These are phyloP conservation scores for Silurus meridionalis DNA, from an alignment of 2,113 vertebrate species.

Conservation along the genomic window DNA sequence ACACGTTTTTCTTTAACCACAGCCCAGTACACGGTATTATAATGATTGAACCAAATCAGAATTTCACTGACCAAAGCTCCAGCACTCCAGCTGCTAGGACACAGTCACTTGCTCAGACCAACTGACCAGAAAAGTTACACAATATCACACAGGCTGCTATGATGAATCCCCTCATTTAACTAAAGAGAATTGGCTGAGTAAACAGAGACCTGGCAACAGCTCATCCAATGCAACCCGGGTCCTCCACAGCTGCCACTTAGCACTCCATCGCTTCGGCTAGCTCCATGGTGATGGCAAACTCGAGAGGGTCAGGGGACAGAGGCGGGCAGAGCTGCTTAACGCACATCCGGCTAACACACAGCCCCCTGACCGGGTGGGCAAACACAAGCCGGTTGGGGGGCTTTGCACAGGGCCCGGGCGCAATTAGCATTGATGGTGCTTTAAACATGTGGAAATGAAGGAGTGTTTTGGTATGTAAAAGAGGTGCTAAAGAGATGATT, in stretches of 20 bases:
- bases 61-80: conserved; percentile 15
- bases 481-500: conserved; percentile 65
- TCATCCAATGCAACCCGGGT: conserved; percentile 54
- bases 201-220: conserved; percentile 59
- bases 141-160: conserved; percentile 35
- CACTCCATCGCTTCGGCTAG: conserved; percentile 56
- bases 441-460: conserved; percentile 69
- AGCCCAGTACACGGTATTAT: not conserved
- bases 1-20: not conserved
- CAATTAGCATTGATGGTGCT: conserved; percentile 77
- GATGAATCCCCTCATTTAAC: conserved; percentile 58
- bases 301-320: conserved; percentile 59
- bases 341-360: conserved; percentile 54
- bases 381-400: conserved; percentile 63
- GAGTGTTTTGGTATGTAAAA: conserved; percentile 73
- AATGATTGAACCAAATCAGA: conserved; percentile 13
- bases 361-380: conserved; percentile 68
- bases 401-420: conserved; percentile 66
- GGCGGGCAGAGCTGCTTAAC: conserved; percentile 42
- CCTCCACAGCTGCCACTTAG: conserved; percentile 67
- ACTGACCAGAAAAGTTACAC: conserved; percentile 49
- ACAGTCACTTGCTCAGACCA: conserved; percentile 39
- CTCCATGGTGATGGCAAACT: conserved; percentile 68
- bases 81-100: conserved; percentile 41
- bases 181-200: conserved; percentile 66